Percentiles rank a stretch among this genome's conserved stretches.
phyloP scores from a whole-genome alignment of 2,113 vertebrate genomes.

The Dromiciops gliroides region DNA sequence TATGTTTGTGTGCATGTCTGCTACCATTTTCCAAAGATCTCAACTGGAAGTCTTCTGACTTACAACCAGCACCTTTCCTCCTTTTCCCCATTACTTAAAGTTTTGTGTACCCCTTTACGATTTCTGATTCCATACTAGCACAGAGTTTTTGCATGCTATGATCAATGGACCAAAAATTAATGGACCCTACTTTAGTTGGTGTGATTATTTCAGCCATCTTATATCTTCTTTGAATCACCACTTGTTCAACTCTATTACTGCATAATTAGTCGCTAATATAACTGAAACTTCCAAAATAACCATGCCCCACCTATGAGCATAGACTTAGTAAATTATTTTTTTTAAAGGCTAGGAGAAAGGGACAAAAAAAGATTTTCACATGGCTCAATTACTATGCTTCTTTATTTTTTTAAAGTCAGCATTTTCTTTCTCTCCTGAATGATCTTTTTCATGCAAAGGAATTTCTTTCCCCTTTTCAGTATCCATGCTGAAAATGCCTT shows the following conservation, averaged over 20 bases:
- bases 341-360: neutral
- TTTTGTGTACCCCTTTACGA: neutral
- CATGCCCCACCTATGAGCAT: neutral
- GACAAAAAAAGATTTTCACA: conserved; percentile 2
- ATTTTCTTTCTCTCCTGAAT: neutral
- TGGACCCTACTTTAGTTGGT: neutral
- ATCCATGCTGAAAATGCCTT: neutral
- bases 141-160: neutral
- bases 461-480: neutral
- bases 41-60: neutral
- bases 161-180: neutral
- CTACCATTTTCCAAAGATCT: neutral
- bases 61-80: neutral
- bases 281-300: neutral
- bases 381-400: conserved; percentile 5
- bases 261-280: neutral
- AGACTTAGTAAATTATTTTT: neutral
- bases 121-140: neutral
- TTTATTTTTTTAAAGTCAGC: conserved; percentile 10
- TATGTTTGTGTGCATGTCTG: neutral
- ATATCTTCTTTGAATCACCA: neutral
- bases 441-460: neutral
- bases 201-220: conserved; percentile 3
- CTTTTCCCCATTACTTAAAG: neutral
- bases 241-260: neutral